These are phyloP conservation scores for Sminthurinus signatus DNA, from an alignment of 1,140 invertebrate species.

Conservation along the genomic window DNA sequence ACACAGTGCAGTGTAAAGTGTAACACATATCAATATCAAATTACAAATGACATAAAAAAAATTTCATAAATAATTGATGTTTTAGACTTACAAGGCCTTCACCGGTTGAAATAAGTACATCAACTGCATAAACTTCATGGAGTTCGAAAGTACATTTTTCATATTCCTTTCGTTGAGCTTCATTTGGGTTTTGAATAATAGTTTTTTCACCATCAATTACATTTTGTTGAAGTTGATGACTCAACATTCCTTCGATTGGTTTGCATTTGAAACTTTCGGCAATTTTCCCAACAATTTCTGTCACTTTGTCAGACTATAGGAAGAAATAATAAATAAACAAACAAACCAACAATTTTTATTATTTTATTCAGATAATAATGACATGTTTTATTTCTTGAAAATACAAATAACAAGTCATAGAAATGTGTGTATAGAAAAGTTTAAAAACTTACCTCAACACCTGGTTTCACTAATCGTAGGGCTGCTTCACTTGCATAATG, in stretches of 20 bases:
- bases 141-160: conserved; percentile 95
- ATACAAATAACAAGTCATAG: conserved; percentile 1
- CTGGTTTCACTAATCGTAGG: conserved; percentile 82
- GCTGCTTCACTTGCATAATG: conserved; percentile 92
- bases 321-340: conserved; percentile 32
- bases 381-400: background rate
- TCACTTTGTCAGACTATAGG: conserved; percentile 81
- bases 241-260: conserved; percentile 97
- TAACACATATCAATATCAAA: no score
- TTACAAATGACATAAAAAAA: no score
- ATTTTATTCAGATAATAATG: background rate
- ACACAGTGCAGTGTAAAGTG: no score
- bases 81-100: conserved; percentile 64
- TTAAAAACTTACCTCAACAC: conserved; percentile 62
- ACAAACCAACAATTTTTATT: background rate
- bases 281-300: conserved; percentile 87
- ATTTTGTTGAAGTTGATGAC: conserved; percentile 93
- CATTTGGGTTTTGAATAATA: conserved; percentile 96
- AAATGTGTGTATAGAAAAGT: background rate
- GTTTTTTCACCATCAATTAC: conserved; percentile 98
- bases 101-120: conserved; percentile 91
- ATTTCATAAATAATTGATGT: no score
- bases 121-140: conserved; percentile 97
- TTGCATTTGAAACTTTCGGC: conserved; percentile 90
- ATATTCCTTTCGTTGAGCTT: conserved; percentile 94